phyloP scores from a whole-genome alignment of 1,140 invertebrate species.

The Lasioglossum albipes region DNA sequence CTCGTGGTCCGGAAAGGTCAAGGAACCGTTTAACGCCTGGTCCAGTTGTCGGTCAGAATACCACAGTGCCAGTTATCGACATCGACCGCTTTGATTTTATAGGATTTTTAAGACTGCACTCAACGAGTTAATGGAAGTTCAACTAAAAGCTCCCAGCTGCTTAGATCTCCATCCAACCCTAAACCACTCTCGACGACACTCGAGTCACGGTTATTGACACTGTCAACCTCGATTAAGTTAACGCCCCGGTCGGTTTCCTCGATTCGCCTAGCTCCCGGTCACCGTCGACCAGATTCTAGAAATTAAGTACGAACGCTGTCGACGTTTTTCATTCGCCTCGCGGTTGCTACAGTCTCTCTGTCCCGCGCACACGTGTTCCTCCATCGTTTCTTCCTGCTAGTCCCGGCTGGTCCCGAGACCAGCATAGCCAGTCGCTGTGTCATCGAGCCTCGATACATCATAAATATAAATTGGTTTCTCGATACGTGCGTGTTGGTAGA shows the following conservation, averaged over 20 bases:
- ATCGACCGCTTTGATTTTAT: too few relatives aligned
- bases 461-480: constrained; percentile 68
- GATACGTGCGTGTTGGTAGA: constrained; percentile 57
- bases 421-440: constrained; percentile 69
- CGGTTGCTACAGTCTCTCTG: background rate
- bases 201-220: background rate
- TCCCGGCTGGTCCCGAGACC: constrained; percentile 42
- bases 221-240: background rate
- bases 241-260: background rate
- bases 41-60: too few relatives aligned
- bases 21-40: too few relatives aligned
- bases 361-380: background rate
- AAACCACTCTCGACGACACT: too few relatives aligned
- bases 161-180: too few relatives aligned
- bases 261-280: too few relatives aligned
- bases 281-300: background rate
- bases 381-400: constrained; percentile 50
- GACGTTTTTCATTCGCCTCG: background rate
- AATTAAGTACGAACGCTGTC: background rate
- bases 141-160: too few relatives aligned
- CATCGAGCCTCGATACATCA: constrained; percentile 67
- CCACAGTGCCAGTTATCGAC: too few relatives aligned
- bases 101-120: too few relatives aligned
- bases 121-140: too few relatives aligned
- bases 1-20: too few relatives aligned